Evolutionary conservation across 1,140 invertebrate genomes (phyloP).

Genomic region (Elysia chlorotica): DNA sequence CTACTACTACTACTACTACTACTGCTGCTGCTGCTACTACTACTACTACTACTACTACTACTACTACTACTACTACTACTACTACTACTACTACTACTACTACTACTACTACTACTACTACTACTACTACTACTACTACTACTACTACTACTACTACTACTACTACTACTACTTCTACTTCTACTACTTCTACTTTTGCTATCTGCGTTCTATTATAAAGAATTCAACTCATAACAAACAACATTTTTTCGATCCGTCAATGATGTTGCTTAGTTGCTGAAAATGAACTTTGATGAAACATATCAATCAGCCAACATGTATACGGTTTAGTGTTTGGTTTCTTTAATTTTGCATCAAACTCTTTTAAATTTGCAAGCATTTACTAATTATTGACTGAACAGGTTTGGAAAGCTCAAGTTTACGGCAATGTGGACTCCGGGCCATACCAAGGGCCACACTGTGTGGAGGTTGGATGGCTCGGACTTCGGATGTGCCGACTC

Average conservation of each 20-base stretch:
- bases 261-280: too few relatives aligned
- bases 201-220: background rate
- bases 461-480: constrained; percentile 37
- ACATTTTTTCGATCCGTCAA: too few relatives aligned
- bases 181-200: background rate
- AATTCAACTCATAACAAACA: background rate
- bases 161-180: background rate
- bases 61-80: background rate
- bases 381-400: too few relatives aligned
- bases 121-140: too few relatives aligned
- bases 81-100: background rate
- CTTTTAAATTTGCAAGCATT: too few relatives aligned
- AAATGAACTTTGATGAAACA: too few relatives aligned
- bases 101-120: too few relatives aligned
- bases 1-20: background rate
- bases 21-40: background rate
- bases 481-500: constrained; percentile 31
- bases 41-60: background rate
- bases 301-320: too few relatives aligned
- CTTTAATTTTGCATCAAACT: too few relatives aligned
- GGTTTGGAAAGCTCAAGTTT: constrained; percentile 40
- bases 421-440: constrained; percentile 43
- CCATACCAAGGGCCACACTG: constrained; percentile 46
- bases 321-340: too few relatives aligned
- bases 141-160: background rate